Evolutionary conservation across 2,888 invertebrate genomes (phyloP), one percentile per base, ranked within the genome.

Genomic region (Synanthedon andrenaeformis): DNA sequence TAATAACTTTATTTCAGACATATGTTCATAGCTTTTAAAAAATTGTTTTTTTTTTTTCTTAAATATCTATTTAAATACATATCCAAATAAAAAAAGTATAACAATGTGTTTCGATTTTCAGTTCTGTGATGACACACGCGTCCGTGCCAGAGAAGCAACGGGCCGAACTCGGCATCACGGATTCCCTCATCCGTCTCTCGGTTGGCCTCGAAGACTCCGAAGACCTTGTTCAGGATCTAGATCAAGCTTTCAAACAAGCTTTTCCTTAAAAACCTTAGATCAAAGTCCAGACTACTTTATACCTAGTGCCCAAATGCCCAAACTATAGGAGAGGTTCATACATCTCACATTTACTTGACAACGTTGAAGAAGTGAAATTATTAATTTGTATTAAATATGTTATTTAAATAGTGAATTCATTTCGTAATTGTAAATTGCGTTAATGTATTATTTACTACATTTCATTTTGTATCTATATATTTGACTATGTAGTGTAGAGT

Each of bases 51-150:
- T 23, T 23, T n/a, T n/a, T n/a, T n/a, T n/a, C n/a, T 23, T 3
- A 19, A 19, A 23, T 23, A 19, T 19, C 19, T 23, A 23, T 23
- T 23, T 23, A 4, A 23, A 23, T 23, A 6, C 1, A 1, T 23
- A 5, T 23, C 5, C 5, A 23, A 23, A 23, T 23, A 23, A 5
- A 23, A 23, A 1, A 19, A 19, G 3, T 19, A 19, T 23, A 35
- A 35, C 35, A 12, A 45, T n/a, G n/a, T 3, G 45, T 45, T 13
- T 45, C 11, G 5, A n/a, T 14, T 45, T 13, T 42, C 74, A 95
- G 95, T 57, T 92, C 92, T 19, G 77, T 96, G 28, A 99, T 99
- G 99, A 98, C 98, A 0, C 99, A 99, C 72, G 95, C 97, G 1
- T 95, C 96, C 0, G 93, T 98, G 35, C 95, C 97, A 0, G 90